These are phyloP conservation scores for Drosophila limbata DNA, from an alignment of 2,888 invertebrate species.

Conservation along the genomic window DNA sequence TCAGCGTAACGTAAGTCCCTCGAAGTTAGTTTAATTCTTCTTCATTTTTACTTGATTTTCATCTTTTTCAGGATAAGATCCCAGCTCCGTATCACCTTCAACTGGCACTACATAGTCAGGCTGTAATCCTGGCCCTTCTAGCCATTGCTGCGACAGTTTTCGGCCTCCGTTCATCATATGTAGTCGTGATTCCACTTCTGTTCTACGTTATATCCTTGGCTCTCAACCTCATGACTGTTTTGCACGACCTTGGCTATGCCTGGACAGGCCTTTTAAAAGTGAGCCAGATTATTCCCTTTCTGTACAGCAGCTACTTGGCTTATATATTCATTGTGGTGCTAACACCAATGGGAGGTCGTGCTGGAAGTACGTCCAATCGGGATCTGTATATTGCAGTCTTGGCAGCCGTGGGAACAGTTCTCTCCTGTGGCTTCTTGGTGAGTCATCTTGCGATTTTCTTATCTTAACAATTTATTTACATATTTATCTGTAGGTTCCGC, in stretches of 20 bases:
- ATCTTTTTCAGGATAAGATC: constrained; percentile 70
- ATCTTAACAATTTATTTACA: background rate
- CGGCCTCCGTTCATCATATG: constrained; percentile 75
- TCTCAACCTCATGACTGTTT: constrained; percentile 75
- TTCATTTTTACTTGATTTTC: too few relatives aligned
- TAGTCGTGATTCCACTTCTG: constrained; percentile 74
- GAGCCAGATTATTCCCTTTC: constrained; percentile 84
- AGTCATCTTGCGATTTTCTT: background rate
- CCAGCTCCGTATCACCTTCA: constrained; percentile 72
- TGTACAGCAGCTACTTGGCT: constrained; percentile 86
- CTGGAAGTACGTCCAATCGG: constrained; percentile 84
- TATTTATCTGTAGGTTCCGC: constrained; percentile 31
- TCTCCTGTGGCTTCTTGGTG: constrained; percentile 83
- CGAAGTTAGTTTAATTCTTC: too few relatives aligned
- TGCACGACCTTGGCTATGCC: constrained; percentile 66
- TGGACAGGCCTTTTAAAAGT: constrained; percentile 80
- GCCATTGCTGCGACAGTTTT: constrained; percentile 58
- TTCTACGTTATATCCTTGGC: constrained; percentile 76
- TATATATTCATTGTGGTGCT: constrained; percentile 86
- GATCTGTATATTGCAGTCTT: constrained; percentile 86
- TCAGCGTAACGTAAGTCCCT: constrained; percentile 69
- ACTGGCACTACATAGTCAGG: constrained; percentile 81
- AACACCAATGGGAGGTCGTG: constrained; percentile 87
- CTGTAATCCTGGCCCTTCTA: constrained; percentile 69
- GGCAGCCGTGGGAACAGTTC: constrained; percentile 76